A percentile compares a stretch with the other conserved stretches of the same genome.
phyloP scores from a whole-genome alignment of 37 sponge, comb jelly and placozoan genomes.

The Aplysina aerophoba region DNA sequence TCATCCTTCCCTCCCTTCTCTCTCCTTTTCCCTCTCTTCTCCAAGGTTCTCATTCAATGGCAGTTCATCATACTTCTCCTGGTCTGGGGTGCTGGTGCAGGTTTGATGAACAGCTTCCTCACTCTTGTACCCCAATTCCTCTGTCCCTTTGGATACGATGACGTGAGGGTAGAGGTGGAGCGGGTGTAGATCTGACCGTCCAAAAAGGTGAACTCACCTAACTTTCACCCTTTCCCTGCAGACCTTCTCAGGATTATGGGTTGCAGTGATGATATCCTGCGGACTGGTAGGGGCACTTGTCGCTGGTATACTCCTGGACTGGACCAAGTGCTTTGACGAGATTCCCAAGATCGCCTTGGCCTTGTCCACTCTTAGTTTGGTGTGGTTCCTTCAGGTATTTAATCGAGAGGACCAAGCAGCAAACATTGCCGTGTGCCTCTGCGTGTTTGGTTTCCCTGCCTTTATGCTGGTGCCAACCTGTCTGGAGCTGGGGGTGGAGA shows the following conservation, averaged over 20 bases:
- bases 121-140: constrained; percentile 80
- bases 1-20: too few species aligned
- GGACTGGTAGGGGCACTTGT: constrained; percentile 74
- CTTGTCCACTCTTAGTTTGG: constrained; percentile 43
- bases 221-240: background rate
- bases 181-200: too few species aligned
- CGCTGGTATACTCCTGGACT: constrained; percentile 64
- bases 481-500: constrained; percentile 86
- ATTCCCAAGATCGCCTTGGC: constrained; percentile 47
- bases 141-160: constrained; percentile 80
- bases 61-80: constrained; percentile 47
- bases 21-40: background rate
- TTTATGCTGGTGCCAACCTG: constrained; percentile 74
- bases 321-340: constrained; percentile 74
- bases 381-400: constrained; percentile 64
- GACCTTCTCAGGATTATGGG: constrained; percentile 76
- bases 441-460: constrained; percentile 85
- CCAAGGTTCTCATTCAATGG: constrained; percentile 34
- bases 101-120: constrained; percentile 65
- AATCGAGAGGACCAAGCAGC: constrained; percentile 34
- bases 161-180: too few species aligned
- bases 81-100: constrained; percentile 58
- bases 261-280: constrained; percentile 65
- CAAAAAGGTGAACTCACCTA: too few species aligned
- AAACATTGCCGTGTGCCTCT: constrained; percentile 51